A percentile compares a stretch with the other conserved stretches of the same genome.
phyloP scores from a whole-genome alignment of 1,140 invertebrate genomes.

The Lerema accius region DNA sequence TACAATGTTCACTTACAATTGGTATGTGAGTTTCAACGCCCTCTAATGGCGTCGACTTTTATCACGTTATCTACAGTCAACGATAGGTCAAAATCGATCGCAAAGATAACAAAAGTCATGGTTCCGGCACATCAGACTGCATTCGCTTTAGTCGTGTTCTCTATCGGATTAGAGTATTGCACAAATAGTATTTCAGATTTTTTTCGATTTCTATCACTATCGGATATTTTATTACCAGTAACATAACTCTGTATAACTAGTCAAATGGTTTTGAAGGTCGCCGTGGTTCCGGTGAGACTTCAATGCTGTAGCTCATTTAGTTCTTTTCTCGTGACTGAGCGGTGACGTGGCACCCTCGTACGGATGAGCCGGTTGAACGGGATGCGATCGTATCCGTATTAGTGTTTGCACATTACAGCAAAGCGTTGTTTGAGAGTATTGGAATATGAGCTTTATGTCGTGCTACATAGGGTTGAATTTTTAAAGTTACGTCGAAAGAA shows the following conservation, averaged over 20 bases:
- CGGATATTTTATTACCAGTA: conserved; percentile 37
- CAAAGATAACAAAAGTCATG: neutral
- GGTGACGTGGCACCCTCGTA: neutral
- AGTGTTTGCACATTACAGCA: too few relatives aligned
- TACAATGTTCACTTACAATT: too few relatives aligned
- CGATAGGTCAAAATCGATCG: neutral
- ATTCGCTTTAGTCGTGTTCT: conserved; percentile 20
- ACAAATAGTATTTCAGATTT: conserved; percentile 41
- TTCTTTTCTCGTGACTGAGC: conserved; percentile 43
- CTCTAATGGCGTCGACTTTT: too few relatives aligned
- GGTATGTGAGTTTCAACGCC: too few relatives aligned
- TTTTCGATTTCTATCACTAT: conserved; percentile 39
- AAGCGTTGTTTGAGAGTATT: too few relatives aligned
- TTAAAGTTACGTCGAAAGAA: too few relatives aligned
- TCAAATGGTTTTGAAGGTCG: conserved; percentile 65
- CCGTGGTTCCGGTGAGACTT: conserved; percentile 50
- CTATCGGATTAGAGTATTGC: conserved; percentile 40
- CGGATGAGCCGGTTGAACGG: neutral
- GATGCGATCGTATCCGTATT: neutral
- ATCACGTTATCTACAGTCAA: too few relatives aligned
- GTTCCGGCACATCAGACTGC: neutral
- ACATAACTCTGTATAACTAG: conserved; percentile 61
- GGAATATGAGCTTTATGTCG: too few relatives aligned
- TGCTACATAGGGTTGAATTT: too few relatives aligned
- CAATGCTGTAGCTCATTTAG: conserved; percentile 56